Base-by-base conservation (phyloP, 1,140 invertebrate genomes). In the Bicyclus anynana region DNA sequence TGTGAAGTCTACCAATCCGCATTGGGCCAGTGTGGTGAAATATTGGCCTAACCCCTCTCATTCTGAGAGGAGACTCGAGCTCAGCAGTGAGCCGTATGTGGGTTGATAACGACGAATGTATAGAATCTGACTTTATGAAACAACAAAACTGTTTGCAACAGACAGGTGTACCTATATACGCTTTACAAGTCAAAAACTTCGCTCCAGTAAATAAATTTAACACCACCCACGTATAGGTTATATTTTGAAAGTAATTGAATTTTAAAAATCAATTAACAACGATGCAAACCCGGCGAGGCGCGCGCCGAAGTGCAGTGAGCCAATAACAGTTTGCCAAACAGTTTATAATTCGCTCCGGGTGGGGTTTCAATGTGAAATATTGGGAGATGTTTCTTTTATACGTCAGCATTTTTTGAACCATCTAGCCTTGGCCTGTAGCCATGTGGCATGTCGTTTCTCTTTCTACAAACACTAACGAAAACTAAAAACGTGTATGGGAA, bases 221-320 rank as follows among this genome's bases (percentile, higher is more conserved):
- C 29, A 33, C 29, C 29, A n/a, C 10, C 1, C 27, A 29, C 5
- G 5, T 29, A 29, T 38, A 16, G n/a, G 13, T 17, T 16, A 40
- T 40, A 40, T 40, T 40, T 40, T 40, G 5, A 5, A 1, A 40
- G 37, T 17, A 40, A 40, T 40, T 40, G 37, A 40, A 40, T 40
- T 40, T 38, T 40, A 40, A 40, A 40, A 40, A 40, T 40, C 37
- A 44, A 44, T 44, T 44, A 20, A 44, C 42, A 44, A n/a, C 42
- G 42, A 44, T 44, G 42, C 37, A 40, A 5, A 40, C 0, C 42
- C 18, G 12, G 42, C 14, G 42, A 23, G 14, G 42, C 42, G 42
- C 2, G 42, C 20, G 42, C 10, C 42, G 21, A 44, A 44, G 42
- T 23, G 42, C 42, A 44, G 18, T 21, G 42, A 21, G n/a, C 18